Evolutionary conservation across 2,113 vertebrate genomes (phyloP).

Genomic region (Boleophthalmus pectinirostris): DNA sequence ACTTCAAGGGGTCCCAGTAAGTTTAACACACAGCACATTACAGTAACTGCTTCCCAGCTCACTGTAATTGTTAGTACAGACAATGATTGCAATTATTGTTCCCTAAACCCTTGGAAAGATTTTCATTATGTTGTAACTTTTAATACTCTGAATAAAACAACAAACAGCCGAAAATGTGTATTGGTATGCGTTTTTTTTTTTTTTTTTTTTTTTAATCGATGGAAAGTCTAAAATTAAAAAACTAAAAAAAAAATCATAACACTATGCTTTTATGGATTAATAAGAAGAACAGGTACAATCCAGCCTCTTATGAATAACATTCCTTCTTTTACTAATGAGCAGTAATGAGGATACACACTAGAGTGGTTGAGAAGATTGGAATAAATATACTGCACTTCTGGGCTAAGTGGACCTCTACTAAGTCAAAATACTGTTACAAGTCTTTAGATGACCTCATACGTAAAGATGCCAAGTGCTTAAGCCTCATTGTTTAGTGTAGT

Average conservation of each 20-base stretch:
- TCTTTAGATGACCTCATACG: too few relatives aligned
- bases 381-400: slow-evolving; percentile 23
- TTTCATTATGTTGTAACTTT: slow-evolving; percentile 8
- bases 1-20: slow-evolving; percentile 45
- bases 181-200: background rate
- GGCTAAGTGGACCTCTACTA: slow-evolving; percentile 10
- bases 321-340: slow-evolving; percentile 50
- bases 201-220: background rate
- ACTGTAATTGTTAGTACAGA: slow-evolving; percentile 23
- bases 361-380: slow-evolving; percentile 39
- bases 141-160: background rate
- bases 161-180: background rate
- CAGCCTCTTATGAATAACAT: slow-evolving; percentile 39
- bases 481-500: too few relatives aligned
- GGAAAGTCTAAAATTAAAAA: background rate
- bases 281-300: slow-evolving; percentile 12
- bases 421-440: too few relatives aligned
- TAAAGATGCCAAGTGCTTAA: too few relatives aligned
- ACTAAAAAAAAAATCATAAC: too few relatives aligned
- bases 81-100: slow-evolving; percentile 12
- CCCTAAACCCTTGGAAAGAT: slow-evolving; percentile 9
- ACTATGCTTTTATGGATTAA: too few relatives aligned
- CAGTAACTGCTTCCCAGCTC: slow-evolving; percentile 3
- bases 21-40: slow-evolving; percentile 20
- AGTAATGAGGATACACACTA: slow-evolving; percentile 43